A percentile compares a stretch with the other conserved stretches of the same genome.
Evolutionary conservation across 1,140 invertebrate genomes (phyloP).

Genomic region (Penaeus vannamei): DNA sequence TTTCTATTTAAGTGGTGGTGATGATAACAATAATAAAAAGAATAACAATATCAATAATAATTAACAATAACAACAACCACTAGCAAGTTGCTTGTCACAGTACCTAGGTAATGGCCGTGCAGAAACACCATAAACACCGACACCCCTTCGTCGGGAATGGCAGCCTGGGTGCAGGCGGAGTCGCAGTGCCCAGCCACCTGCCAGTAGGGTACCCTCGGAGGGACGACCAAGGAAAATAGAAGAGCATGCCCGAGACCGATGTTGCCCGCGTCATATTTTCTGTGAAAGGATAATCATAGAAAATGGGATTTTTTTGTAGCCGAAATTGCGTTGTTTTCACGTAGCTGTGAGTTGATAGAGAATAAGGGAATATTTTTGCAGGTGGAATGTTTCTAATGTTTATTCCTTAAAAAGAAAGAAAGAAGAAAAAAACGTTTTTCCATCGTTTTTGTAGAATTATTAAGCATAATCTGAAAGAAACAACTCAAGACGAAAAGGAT

Average conservation of each 20-base stretch:
- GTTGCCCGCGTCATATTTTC: constrained; percentile 43
- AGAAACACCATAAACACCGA: constrained; percentile 40
- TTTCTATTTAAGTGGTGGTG: no score
- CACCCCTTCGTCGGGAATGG: constrained; percentile 40
- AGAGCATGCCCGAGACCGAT: constrained; percentile 52
- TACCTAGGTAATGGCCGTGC: constrained; percentile 37
- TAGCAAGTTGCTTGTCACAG: not conserved
- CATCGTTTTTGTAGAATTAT: no score
- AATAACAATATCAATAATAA: no score
- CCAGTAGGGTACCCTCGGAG: constrained; percentile 46
- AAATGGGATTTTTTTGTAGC: not conserved
- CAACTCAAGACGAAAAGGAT: no score
- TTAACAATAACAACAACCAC: no score
- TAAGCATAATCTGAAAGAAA: no score
- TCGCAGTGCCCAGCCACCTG: constrained; percentile 58
- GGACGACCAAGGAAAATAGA: constrained; percentile 56
- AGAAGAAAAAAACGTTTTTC: no score
- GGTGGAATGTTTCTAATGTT: no score
- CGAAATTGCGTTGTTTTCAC: not conserved
- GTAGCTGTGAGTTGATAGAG: no score
- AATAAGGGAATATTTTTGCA: no score
- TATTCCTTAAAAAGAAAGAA: no score
- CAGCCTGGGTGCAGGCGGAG: constrained; percentile 40
- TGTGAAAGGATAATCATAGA: not conserved
- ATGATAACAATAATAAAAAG: no score